Evolutionary conservation across 2,113 vertebrate species (phyloP), one percentile per base, ranked within the genome.

Genomic region (Pygoscelis adeliae): DNA sequence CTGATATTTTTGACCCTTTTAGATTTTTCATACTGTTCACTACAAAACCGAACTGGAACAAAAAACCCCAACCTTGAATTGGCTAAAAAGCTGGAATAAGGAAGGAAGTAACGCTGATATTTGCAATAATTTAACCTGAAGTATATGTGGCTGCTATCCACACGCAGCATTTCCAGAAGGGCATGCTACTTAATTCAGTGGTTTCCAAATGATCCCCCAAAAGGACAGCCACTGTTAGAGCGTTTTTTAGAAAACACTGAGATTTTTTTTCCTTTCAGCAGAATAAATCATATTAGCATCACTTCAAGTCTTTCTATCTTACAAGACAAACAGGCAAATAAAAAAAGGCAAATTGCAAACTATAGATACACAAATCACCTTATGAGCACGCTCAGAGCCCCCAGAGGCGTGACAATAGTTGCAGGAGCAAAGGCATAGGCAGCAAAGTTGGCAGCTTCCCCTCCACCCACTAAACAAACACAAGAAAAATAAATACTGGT

Each of bases 391-490:
- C 99, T 99, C 76, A 99, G 98, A 2, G 99, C 99, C 53, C 99
- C 99, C 67, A 99, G 98, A 0, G 99, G 99, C 0, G 99, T 99
- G 93, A 99, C 98, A 87, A 99, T 98, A 1, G 99, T 99, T 3
- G 99, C 99, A 29, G 99, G 98, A 65, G 99, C 99, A 70, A 99
- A 99, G 17, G 99, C 99, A 65, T 99, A 99, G 52, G 99, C 99
- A 2, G 98, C 99, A 16, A 99, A 99, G 98, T 99, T 99, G 93
- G 99, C 99, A 44, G 94, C 98, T 96, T 99, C 99, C 36, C 99
- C 99, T 58, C 98, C 99, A 56, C 99, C 99, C 99, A 99, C 99
- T 99, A 96, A 52, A 92, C 83, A 96, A 96, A 96, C n/a, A 69
- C 85, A 94, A 96, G 59, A 74, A 90, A 94, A 95, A 90, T 13